Percentiles rank a stretch among this genome's conserved stretches.
phyloP scores from a whole-genome alignment of 2,888 invertebrate genomes.

The Calameuta filiformis region DNA sequence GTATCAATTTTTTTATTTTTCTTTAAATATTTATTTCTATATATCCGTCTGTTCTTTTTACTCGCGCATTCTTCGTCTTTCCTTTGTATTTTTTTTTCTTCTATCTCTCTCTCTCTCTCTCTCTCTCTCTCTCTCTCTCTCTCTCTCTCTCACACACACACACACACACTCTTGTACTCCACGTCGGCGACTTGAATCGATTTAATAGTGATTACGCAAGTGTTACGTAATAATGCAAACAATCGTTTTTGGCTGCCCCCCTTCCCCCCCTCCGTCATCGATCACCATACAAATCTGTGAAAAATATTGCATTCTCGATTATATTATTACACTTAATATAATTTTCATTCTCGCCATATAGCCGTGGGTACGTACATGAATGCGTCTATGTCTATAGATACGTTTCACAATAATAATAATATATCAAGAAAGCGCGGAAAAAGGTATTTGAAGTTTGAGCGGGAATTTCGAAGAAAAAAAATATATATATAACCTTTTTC shows the following conservation, averaged over 20 bases:
- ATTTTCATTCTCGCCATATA: neutral
- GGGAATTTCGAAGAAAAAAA: neutral
- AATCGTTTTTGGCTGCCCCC: neutral
- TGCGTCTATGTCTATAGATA: neutral
- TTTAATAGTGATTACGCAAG: neutral
- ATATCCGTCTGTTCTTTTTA: constrained; percentile 9
- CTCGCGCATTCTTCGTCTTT: neutral
- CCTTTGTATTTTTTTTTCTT: too few species aligned
- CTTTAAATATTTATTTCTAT: constrained; percentile 9
- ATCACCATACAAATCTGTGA: neutral
- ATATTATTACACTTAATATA: neutral
- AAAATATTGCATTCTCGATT: neutral
- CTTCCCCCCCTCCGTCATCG: neutral
- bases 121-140: neutral
- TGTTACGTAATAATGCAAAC: neutral
- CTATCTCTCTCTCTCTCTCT: neutral
- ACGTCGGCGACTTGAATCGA: neutral
- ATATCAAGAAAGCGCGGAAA: neutral
- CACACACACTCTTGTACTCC: neutral
- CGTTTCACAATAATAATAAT: neutral
- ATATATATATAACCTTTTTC: neutral
- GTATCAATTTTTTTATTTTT: neutral
- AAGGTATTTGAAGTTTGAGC: neutral
- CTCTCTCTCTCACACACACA: neutral
- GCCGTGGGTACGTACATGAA: neutral